Conservation (phyloP, 2,888 invertebrate genomes). For the Dioctria linearis region DNA sequence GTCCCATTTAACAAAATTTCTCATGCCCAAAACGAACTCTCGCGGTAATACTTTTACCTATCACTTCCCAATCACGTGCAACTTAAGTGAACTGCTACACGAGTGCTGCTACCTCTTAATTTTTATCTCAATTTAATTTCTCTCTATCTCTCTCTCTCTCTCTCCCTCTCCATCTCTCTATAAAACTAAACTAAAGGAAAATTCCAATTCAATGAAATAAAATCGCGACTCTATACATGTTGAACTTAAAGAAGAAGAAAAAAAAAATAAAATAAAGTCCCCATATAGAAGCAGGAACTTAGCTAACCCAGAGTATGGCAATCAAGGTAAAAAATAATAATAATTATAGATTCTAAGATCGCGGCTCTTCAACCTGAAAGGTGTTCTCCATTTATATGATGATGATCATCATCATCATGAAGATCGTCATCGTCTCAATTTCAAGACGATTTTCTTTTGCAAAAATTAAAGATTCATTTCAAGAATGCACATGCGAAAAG, state of each 20-base stretch:
- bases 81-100: neutral
- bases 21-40: neutral
- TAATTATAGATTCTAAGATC: slow-evolving; percentile 1
- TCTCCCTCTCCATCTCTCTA: neutral
- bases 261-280: neutral
- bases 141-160: too few relatives aligned
- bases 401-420: too few relatives aligned
- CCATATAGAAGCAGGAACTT: neutral
- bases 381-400: neutral
- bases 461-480: neutral
- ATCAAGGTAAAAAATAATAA: neutral
- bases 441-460: neutral
- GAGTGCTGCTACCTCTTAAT: neutral
- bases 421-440: neutral
- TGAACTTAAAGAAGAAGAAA: neutral
- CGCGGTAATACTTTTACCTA: neutral
- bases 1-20: neutral
- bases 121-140: slow-evolving; percentile 2
- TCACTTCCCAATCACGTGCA: slow-evolving; percentile 18
- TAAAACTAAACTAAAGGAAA: neutral
- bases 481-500: neutral
- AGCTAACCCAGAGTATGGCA: neutral
- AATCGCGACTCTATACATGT: neutral
- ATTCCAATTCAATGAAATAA: slow-evolving; percentile 1
- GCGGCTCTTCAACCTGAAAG: slow-evolving; percentile 8